Evolutionary conservation across 2,888 invertebrate species (phyloP), one percentile per base, ranked within the genome.

Genomic region (Copidosoma aretas): DNA sequence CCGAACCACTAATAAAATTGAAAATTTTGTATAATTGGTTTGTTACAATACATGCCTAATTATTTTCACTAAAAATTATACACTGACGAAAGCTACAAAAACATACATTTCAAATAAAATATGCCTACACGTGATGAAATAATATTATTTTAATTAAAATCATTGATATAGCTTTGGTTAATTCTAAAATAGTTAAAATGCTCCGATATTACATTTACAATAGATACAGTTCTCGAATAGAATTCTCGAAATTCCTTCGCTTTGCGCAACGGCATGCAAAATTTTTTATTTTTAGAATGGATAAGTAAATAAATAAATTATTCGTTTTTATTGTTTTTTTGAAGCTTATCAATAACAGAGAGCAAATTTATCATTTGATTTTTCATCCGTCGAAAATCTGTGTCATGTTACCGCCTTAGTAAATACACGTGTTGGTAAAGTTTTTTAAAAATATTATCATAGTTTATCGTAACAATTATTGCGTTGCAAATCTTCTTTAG

Each of bases 341-440:
- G 43, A 71, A 68, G 65, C 56, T 51, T 65, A 71, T 60, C 17
- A 43, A 43, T 46, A 57, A 65, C 51, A 71, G 68, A 68, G 64
- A 71, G 68, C 68, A 61, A 25, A 52, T 61, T 32, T 32, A 32
- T 32, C 32, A 8, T 32, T 5, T 32, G 32, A 5, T 32, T 32
- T 49, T 41, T 53, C 17, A 24, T 46, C 43, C 4, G 62, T 70
- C 59, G 60, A 66, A 62, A 66, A 60, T 65, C 24, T 57, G 53
- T 25, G 51, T 32, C 32, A 60, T 60, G 39, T 22, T 19, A 24
- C 62, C 19, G 32, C 32, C 4, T 32, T 8, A 8, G 32, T 32
- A 5, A 8, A 10, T 64, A 49, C 58, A 51, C 32, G 41, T 63
- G 52, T 65, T 62, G 19, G 19, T 17, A 8, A 3, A 25, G 49